Base-by-base conservation (phyloP, 2,797 vertebrate species). In the Okamejei kenojei region DNA sequence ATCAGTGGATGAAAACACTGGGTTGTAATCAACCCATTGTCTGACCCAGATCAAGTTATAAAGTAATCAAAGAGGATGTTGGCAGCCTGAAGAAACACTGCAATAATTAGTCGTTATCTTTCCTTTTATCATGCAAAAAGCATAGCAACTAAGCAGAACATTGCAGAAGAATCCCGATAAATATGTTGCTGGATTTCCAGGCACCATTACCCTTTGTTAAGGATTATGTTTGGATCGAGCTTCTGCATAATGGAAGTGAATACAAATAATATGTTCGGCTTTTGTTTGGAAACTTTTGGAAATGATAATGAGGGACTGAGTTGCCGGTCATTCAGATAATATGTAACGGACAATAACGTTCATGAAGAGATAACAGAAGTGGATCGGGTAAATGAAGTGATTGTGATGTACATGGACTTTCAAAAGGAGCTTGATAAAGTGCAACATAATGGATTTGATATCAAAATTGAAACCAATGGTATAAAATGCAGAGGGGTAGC, bases 1-100 rank as follows among this genome's bases (percentile, higher is more conserved):
- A 76, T 76, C 90, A 92, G 35, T 71, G 13, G 90, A 54, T 35
- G 45, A 92, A 92, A 71, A 76, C 90, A 92, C 90, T 74, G 71
- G 38, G 68, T 92, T 38, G 35, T 76, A 73, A 74, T 74, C 90
- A 92, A 23, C 71, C 45, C 71, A 74, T 23, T 54, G 71, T 76
- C 71, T 92, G 90, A 92, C 68, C 90, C 90, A 92, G 73, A 76
- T 92, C 90, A 92, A 45, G 71, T 92, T 92, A 92, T 76, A 76
- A 74, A 76, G 68, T 92, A 76, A 92, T 92, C 73, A 92, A 92
- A 92, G 71, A 58, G 38, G 71, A 92, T 76, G 71, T 92, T 88
- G 71, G 21, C 90, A 92, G 90, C 71, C 17, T 92, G 90, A 73
- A 58, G 23, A 71, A 45, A 26, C 23, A 54, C 38, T 76, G 90